These are phyloP conservation scores for Aeoliscus strigatus DNA, from an alignment of 2,797 vertebrate genomes.

Conservation along the genomic window DNA sequence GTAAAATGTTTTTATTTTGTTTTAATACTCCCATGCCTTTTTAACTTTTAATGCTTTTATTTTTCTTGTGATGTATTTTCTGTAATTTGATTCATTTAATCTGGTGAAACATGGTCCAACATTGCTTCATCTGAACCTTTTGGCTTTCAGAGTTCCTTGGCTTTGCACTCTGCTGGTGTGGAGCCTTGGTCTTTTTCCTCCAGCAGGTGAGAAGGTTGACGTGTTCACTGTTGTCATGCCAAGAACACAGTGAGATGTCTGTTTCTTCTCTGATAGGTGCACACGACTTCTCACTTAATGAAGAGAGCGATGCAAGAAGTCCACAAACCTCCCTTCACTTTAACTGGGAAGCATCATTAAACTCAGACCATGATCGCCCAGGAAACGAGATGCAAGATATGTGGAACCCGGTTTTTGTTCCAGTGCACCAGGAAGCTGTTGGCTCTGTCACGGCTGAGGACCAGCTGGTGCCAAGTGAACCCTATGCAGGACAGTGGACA, in stretches of 20 bases:
- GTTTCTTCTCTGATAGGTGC: conserved; percentile 23
- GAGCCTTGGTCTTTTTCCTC: conserved; percentile 27
- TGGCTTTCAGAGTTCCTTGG: conserved; percentile 38
- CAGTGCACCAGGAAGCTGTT: conserved; percentile 2
- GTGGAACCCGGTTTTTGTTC: conserved; percentile 9
- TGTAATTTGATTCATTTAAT: neutral
- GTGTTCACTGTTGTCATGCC: neutral
- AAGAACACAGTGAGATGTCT: neutral
- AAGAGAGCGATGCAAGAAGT: conserved; percentile 2
- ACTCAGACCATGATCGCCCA: conserved; percentile 10
- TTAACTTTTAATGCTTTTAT: no score
- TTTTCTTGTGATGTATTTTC: no score
- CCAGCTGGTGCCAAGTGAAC: conserved; percentile 3
- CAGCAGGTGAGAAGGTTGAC: conserved; percentile 30
- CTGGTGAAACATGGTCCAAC: no score
- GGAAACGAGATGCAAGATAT: conserved; percentile 4
- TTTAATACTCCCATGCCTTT: no score
- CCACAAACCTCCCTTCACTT: conserved; percentile 12
- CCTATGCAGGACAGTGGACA: conserved; percentile 3
- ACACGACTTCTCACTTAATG: conserved; percentile 24
- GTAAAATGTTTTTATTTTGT: no score
- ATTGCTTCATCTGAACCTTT: neutral
- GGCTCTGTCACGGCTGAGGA: neutral
- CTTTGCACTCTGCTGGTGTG: conserved; percentile 33
- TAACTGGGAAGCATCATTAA: conserved; percentile 13